Conservation (phyloP, 2,888 invertebrate species). For the Caenorhabditis panamensis region DNA sequence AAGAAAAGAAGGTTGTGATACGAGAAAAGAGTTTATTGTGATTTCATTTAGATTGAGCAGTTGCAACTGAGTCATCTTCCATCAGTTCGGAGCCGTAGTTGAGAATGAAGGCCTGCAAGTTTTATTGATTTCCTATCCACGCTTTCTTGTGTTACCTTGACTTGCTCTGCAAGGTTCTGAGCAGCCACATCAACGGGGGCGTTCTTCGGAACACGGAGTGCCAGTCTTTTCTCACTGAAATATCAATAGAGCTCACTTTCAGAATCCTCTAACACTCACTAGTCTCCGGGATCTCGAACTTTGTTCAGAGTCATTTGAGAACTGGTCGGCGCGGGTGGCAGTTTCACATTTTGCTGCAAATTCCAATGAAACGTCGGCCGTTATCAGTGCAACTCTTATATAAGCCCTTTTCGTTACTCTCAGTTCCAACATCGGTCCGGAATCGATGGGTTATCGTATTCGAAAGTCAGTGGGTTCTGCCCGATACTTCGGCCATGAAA, state of each 20-base stretch:
- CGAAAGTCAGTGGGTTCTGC: not conserved
- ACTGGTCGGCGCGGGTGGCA: constrained; percentile 35
- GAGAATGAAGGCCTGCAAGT: constrained; percentile 41
- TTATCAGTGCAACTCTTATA: no score
- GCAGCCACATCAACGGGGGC: constrained; percentile 34
- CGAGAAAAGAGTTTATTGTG: no score
- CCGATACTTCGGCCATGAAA: not conserved
- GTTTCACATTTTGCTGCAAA: constrained; percentile 39
- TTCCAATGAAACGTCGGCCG: no score
- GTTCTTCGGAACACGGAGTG: constrained; percentile 34
- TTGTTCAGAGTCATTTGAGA: constrained; percentile 57
- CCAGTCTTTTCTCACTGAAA: constrained; percentile 36
- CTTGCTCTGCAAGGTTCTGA: constrained; percentile 48
- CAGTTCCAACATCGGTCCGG: no score
- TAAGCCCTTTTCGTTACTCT: no score
- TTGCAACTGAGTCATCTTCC: constrained; percentile 31
- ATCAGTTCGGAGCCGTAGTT: constrained; percentile 35
- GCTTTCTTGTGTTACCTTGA: constrained; percentile 29
- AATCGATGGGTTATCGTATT: not conserved
- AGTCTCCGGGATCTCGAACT: constrained; percentile 28
- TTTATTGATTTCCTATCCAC: no score
- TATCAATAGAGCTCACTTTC: not conserved
- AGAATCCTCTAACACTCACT: constrained; percentile 13
- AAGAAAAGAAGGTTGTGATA: constrained; percentile 7
- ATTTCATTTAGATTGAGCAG: constrained; percentile 33